These are phyloP conservation scores for Acanthosepion pharaonis DNA, from an alignment of 2,888 invertebrate genomes.

Conservation along the genomic window DNA sequence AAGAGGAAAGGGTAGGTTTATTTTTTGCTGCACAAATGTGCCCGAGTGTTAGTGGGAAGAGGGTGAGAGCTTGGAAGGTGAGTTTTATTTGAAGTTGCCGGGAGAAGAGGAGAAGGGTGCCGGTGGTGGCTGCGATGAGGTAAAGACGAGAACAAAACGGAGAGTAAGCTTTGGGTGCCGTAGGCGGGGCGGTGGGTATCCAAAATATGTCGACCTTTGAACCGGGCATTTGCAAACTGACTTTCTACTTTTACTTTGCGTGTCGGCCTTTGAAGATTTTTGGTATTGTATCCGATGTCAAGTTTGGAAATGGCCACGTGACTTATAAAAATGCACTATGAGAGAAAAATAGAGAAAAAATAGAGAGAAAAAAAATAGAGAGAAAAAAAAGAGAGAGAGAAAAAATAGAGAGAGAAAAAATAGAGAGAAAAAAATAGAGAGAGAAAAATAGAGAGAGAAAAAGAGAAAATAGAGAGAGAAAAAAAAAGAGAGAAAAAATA, in stretches of 20 bases:
- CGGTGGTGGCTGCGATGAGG: background rate
- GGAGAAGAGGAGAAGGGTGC: background rate
- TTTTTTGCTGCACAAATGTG: background rate
- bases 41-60: background rate
- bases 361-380: no score
- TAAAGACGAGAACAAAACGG: background rate
- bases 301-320: background rate
- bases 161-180: background rate
- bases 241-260: background rate
- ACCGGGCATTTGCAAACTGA: background rate
- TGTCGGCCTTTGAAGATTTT: background rate
- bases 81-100: background rate
- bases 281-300: background rate
- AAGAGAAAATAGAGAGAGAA: no score
- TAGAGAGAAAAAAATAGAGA: no score
- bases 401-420: no score
- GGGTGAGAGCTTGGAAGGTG: background rate
- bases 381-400: no score
- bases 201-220: background rate
- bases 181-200: background rate
- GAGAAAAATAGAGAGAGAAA: no score
- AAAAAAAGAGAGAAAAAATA: no score
- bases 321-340: background rate
- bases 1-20: background rate
- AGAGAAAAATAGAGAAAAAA: no score